Base-by-base conservation (phyloP, 2,797 vertebrate genomes). In the Peromyscus nudipes region DNA sequence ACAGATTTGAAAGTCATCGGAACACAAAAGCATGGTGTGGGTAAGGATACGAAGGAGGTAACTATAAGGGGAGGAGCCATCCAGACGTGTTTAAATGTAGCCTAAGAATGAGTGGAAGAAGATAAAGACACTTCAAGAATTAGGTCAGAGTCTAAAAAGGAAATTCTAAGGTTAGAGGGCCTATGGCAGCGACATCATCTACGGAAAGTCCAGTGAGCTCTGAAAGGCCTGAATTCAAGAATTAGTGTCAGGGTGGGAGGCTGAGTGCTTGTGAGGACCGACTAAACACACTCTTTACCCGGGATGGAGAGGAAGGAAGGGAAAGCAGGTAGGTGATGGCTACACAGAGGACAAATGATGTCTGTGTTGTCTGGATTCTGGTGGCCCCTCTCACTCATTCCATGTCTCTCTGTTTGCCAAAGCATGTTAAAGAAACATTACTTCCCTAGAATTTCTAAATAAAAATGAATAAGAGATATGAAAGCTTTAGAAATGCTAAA, bases 1-100 rank as follows among this genome's bases (percentile, higher is more conserved):
- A 85, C 40, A 95, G 40, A 95, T n/a, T 34, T 46, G 76, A 87
- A 95, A 92, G 82, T 92, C 71, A 75, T 89, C n/a, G n/a, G 62
- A 85, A 69, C 6, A 13, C 2, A 71, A 17, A 76, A 52, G 46
- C 34, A 34, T 17, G 12, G 9, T 21, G 60, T 10, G 12, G 37
- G 46, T 67, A 60, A 92, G 60, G 27, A 80, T 4, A 29, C 23
- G 3, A 4, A 84, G 60, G 16, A 62, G 69, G 34, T 12, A 21
- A 89, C 29, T 4, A 23, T 10, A 57, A 25, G 4, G 1, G 46
- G 37, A 92, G 25, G 34, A 43, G 25, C 69, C 16, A 81, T n/a
- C 34, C 71, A 93, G 31, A 57, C 11, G 40, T 29, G 62, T 55
- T 89, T 87, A 77, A 84, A 92, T 52, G n/a, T 91, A 62, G 79